Percentiles rank a stretch among this genome's conserved stretches.
Conservation (phyloP, 2,888 invertebrate genomes). For the Chelonus formosanus region DNA sequence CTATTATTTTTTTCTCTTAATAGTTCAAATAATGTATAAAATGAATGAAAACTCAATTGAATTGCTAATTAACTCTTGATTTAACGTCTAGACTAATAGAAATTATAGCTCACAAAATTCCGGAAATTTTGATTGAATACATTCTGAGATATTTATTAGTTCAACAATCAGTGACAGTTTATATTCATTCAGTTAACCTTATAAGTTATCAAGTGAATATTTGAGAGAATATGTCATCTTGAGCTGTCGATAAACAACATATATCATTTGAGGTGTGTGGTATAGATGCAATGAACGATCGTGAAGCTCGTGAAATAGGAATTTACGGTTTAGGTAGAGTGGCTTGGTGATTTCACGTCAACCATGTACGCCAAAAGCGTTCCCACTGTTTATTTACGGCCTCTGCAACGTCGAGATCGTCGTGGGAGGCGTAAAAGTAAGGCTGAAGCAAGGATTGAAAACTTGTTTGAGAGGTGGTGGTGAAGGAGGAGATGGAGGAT, state of each 20-base stretch:
- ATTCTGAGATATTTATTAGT: too few relatives aligned
- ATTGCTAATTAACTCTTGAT: too few relatives aligned
- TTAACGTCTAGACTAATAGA: too few relatives aligned
- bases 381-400: slow-evolving; percentile 46
- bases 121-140: too few relatives aligned
- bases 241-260: slow-evolving; percentile 19
- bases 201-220: too few relatives aligned
- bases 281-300: slow-evolving; percentile 13
- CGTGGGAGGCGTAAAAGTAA: slow-evolving; percentile 52
- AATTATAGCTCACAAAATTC: too few relatives aligned
- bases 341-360: slow-evolving; percentile 44
- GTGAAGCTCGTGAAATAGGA: slow-evolving; percentile 31
- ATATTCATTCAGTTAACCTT: too few relatives aligned
- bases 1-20: too few relatives aligned
- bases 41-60: too few relatives aligned
- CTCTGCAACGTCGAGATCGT: slow-evolving; percentile 45
- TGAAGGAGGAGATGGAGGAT: neutral
- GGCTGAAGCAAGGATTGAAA: slow-evolving; percentile 52
- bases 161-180: too few relatives aligned
- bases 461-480: slow-evolving; percentile 34
- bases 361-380: slow-evolving; percentile 43
- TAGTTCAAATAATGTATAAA: too few relatives aligned
- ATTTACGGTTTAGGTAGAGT: slow-evolving; percentile 38
- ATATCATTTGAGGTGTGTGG: slow-evolving; percentile 18
- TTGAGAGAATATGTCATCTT: neutral